Base-by-base conservation (phyloP, 1,140 invertebrate genomes). In the Amphibalanus amphitrite region DNA sequence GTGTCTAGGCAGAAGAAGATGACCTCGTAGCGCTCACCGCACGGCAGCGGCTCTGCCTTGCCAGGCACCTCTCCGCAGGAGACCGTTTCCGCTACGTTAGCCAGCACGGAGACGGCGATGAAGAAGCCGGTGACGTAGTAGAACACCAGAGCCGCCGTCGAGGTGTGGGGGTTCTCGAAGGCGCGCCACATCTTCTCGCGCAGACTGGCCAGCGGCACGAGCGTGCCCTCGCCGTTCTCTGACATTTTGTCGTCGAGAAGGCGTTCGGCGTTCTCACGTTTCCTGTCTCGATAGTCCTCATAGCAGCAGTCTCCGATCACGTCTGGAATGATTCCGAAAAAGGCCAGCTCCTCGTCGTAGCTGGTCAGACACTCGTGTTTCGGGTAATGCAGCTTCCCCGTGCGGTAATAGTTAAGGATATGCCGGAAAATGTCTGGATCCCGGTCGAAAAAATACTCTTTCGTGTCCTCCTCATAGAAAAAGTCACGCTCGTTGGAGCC, bases 41-140 rank as follows among this genome's bases (percentile, higher is more conserved):
- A 99, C 0, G 94, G 90, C 72, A 95, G 83, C 0, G 73, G 70
- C 59, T 77, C 75, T 89, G 90, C 71, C 91, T 90, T 85, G 28
- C 91, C 90, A 10, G 91, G 90, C 77, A 88, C 83, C 81, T 87
- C 88, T 70, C 88, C 90, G 79, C 95, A 97, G 6, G 95, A 93
- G 40, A 98, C 92, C 25, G 95, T 98, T 82, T 99, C 97, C 69
- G 98, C 91, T 68, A 99, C 96, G 81, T 99, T 99, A 65, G 96
- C 97, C 86, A 98, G 90, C 72, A 99, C 97, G 69, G 94, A 97
- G 29, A 99, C 94, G 73, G 97, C 97, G 77, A 99, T 99, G 83
- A 99, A 99, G 83, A 99, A 99, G 26, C 97, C 97, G 30, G 97
- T 99, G 29, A 99, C 97, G 82, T 99, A 99, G 83, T 99, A 99